Conservation (phyloP, 1,140 invertebrate species). For the Mylabris phalerata region DNA sequence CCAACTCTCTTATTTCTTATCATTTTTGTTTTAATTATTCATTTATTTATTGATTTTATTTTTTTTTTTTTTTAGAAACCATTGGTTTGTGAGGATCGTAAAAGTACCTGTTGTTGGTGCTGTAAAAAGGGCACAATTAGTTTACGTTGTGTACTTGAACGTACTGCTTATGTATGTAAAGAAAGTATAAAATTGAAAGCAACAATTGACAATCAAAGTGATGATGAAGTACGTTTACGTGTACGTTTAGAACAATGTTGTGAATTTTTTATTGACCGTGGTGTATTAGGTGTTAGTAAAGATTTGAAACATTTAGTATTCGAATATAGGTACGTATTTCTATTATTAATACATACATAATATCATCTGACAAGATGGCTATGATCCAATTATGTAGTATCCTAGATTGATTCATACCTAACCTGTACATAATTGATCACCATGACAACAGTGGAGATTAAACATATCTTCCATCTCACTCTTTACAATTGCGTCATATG, state of each 20-base stretch:
- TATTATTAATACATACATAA: background rate
- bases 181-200: slow-evolving; percentile 70
- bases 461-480: too few species aligned
- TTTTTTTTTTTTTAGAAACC: slow-evolving; percentile 54
- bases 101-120: slow-evolving; percentile 67
- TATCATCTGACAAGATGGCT: too few species aligned
- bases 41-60: background rate
- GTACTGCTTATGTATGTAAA: slow-evolving; percentile 74
- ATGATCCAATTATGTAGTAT: too few species aligned
- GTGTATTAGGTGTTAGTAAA: slow-evolving; percentile 69
- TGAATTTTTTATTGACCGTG: slow-evolving; percentile 74
- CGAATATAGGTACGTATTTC: slow-evolving; percentile 50
- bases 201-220: slow-evolving; percentile 72
- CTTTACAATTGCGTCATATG: too few species aligned
- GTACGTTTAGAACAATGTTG: slow-evolving; percentile 71
- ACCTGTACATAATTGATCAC: too few species aligned
- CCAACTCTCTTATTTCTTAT: too few species aligned
- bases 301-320: slow-evolving; percentile 65
- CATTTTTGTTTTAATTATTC: background rate
- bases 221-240: slow-evolving; percentile 62
- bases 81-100: slow-evolving; percentile 60
- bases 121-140: slow-evolving; percentile 66
- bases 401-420: too few species aligned
- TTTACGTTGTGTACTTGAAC: slow-evolving; percentile 62
- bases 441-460: too few species aligned